A percentile compares a stretch with the other conserved stretches of the same genome.
Conservation (phyloP, 2,888 invertebrate species). For the Carabus problematicus region DNA sequence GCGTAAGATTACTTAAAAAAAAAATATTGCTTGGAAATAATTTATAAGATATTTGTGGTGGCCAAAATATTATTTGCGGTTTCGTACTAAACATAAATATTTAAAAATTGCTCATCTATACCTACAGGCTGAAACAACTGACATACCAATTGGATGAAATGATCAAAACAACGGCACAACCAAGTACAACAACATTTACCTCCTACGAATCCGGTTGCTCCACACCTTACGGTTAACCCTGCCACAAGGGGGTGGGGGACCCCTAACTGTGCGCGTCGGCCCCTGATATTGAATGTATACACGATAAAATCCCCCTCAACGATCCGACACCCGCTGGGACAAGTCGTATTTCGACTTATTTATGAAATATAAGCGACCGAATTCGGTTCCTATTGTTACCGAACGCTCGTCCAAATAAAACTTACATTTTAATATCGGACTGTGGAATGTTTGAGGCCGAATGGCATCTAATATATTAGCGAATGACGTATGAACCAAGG, state of each 20-base stretch:
- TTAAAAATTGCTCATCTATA: neutral
- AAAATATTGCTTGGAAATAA: no score
- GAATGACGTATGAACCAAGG: no score
- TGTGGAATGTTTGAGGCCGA: constrained; percentile 2
- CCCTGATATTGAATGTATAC: constrained; percentile 16
- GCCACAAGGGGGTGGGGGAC: neutral
- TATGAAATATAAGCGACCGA: constrained; percentile 2
- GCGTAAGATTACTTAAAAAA: constrained; percentile 22
- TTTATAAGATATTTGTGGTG: no score
- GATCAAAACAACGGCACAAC: constrained; percentile 3
- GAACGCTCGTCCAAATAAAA: neutral
- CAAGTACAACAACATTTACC: no score
- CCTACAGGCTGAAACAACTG: constrained; percentile 8
- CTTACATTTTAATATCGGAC: constrained; percentile 6
- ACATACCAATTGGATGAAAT: constrained; percentile 24
- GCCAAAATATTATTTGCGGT: neutral
- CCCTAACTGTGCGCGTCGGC: neutral
- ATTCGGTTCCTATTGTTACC: constrained; percentile 5
- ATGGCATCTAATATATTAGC: neutral
- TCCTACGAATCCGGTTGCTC: no score
- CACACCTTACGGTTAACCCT: no score
- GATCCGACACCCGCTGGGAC: constrained; percentile 5
- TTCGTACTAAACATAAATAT: neutral
- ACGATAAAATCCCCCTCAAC: constrained; percentile 5
- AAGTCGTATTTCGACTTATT: constrained; percentile 7